These are phyloP conservation scores for Melanophora roralis DNA, from an alignment of 2,888 invertebrate genomes.

Conservation along the genomic window DNA sequence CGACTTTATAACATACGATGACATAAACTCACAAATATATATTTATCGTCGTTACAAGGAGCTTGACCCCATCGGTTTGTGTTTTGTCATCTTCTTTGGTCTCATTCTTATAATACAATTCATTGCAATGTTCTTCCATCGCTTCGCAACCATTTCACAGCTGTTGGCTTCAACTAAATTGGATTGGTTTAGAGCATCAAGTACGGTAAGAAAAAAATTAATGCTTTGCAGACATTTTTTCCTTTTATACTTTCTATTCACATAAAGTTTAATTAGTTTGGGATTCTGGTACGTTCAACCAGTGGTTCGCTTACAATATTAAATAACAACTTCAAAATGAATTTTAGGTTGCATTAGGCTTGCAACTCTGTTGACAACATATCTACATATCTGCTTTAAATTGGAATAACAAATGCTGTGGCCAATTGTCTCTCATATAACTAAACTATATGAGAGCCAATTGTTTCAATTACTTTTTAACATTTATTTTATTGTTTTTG, in stretches of 20 bases:
- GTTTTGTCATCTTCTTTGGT: constrained; percentile 85
- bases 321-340: neutral
- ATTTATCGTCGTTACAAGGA: constrained; percentile 81
- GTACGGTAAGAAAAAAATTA: constrained; percentile 65
- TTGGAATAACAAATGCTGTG: too few species aligned
- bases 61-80: constrained; percentile 85
- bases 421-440: too few species aligned
- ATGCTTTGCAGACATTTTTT: constrained; percentile 13
- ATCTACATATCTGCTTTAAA: too few species aligned
- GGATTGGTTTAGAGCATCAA: constrained; percentile 75
- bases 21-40: constrained; percentile 77
- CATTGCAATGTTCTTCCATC: constrained; percentile 85
- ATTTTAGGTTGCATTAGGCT: neutral
- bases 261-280: constrained; percentile 28
- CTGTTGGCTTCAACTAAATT: constrained; percentile 84
- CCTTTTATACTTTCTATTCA: neutral
- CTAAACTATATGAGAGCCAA: too few species aligned
- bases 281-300: neutral
- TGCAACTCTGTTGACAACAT: neutral
- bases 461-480: too few species aligned
- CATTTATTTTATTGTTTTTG: too few species aligned
- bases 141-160: constrained; percentile 86
- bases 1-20: constrained; percentile 78
- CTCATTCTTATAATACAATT: constrained; percentile 84
- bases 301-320: neutral